Evolutionary conservation across 2,113 vertebrate genomes (phyloP).

Genomic region (Saimiri boliviensis): DNA sequence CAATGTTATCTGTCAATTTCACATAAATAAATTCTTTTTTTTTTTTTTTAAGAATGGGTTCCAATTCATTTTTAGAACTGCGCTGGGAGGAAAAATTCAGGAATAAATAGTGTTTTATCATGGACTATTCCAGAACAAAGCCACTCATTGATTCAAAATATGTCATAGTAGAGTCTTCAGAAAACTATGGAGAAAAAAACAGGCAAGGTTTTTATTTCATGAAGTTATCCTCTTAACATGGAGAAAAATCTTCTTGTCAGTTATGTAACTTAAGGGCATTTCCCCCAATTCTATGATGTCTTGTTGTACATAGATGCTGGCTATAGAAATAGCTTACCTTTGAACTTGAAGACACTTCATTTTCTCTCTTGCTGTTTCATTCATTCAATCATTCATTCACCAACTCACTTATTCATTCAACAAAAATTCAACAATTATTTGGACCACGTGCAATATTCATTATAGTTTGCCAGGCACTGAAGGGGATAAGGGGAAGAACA

Average conservation of each 20-base stretch:
- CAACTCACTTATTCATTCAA: background rate
- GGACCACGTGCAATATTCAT: background rate
- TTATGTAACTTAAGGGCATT: background rate
- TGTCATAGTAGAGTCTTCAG: background rate
- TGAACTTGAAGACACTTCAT: background rate
- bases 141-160: background rate
- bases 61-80: background rate
- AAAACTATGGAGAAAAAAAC: background rate
- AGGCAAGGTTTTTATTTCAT: background rate
- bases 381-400: background rate
- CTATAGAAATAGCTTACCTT: background rate
- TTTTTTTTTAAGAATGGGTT: background rate
- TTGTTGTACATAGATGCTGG: background rate
- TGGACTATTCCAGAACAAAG: background rate
- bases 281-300: background rate
- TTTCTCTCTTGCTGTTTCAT: slow-evolving; percentile 16
- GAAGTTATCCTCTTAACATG: background rate
- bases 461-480: background rate
- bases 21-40: background rate
- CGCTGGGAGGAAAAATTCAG: background rate
- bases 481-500: background rate
- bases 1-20: background rate
- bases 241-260: background rate
- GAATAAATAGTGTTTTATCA: background rate
- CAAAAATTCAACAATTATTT: background rate